Evolutionary conservation across 2,797 vertebrate species (phyloP), one percentile per base, ranked within the genome.

Genomic region (Micromesistius poutassou): DNA sequence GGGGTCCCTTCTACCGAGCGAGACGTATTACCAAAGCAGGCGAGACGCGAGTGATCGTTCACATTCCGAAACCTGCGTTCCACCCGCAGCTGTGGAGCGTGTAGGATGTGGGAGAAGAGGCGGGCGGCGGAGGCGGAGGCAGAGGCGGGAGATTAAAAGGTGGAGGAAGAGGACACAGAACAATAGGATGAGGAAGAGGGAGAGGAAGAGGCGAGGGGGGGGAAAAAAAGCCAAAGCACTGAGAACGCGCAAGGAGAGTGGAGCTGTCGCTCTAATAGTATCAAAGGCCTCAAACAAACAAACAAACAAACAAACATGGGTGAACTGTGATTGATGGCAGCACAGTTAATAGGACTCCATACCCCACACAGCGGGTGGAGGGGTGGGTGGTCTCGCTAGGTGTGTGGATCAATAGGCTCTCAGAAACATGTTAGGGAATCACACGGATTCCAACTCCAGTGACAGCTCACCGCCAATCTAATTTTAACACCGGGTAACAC

Each of bases 391-490:
- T 9, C 31, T 4, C 30, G 2, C 50, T 74, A 74, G 78, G 78
- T 73, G 77, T 74, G 80, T 86, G 25, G 90, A 92, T 91, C 89
- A 89, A 91, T 91, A 88, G 87, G 68, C 72, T 76, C 87, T 90
- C 77, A 80, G 88, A 91, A 91, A 79, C 89, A 89, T 90, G 90
- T 90, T 89, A 82, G 86, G 81, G 86, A 90, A 90, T 88, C 89
- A 88, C 85, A 86, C 78, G 76, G 87, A 88, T 90, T 89, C 86
- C 84, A 85, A 91, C 78, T 87, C 78, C 87, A 86, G 87, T 91
- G 91, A 91, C 92, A 93, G 90, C 90, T 88, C 87, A 71, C 84
- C 84, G 82, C 88, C 88, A 90, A 91, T 91, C 90, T 90, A 90
- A 92, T 90, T 92, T 90, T 88, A 91, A 35, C 31, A 73, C 88